Base-by-base conservation (phyloP, 2,888 invertebrate species). In the Allacma fusca region DNA sequence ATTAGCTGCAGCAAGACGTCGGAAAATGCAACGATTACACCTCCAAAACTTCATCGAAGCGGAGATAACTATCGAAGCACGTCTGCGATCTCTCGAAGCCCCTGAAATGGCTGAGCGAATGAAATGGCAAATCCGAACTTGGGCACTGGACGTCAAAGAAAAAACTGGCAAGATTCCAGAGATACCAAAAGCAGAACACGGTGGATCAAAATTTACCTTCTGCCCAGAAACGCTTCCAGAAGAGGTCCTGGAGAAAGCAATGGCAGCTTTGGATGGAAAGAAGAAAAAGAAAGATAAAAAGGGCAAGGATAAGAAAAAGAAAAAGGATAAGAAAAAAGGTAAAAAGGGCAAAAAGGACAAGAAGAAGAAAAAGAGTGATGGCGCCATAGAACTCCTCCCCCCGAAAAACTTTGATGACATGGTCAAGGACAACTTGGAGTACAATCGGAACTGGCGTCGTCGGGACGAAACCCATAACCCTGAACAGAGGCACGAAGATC, bases 141-240 rank as follows among this genome's bases (percentile, higher is more conserved):
- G 96, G 96, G 91, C 96, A 80, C 90, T 91, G 4, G 67, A 80
- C 50, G 76, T 81, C 0, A 85, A 82, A 72, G 90, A 92, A 57
- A 91, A 92, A 84, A 93, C 94, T 5, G 94, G 93, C 29, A 93
- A 92, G 85, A 92, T 97, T 85, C 97, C 98, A 0, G 96, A 97
- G 83, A 92, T 95, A 84, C 97, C 97, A 0, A 92, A 94, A 1
- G 95, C 93, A 81, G 97, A 97, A 85, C 92, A 93, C 83, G 96
- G 96, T 12, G 96, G 96, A 0, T 97, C 97, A 0, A 89, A 93
- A 83, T 89, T 93, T 80, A 91, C 96, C 87, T 92, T 96, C 82
- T 93, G 93, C 24, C 75, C 77, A 0, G 77, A 81, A 1, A 50
- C 59, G 12, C 40, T 82, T 12, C 44, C 78, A 0, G 74, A 74